Evolutionary conservation across 2,113 vertebrate species (phyloP).

Genomic region (Crotalus tigris): DNA sequence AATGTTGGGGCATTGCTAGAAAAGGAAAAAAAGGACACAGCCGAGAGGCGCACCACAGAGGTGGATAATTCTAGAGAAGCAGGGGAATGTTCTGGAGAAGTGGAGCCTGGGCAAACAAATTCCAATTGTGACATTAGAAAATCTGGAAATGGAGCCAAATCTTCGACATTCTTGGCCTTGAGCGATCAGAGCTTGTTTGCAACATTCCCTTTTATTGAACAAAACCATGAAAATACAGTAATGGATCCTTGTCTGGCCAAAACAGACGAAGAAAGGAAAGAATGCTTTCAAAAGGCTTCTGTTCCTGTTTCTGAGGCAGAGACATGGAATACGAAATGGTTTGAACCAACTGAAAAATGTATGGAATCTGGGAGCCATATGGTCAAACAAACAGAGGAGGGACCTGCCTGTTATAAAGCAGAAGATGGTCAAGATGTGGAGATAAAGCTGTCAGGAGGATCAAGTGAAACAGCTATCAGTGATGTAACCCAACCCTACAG

Average conservation of each 20-base stretch:
- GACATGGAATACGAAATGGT: not conserved
- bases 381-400: not conserved
- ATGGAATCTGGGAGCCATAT: not conserved
- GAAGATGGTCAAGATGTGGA: not conserved
- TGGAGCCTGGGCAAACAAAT: not conserved
- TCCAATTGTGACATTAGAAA: not conserved
- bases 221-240: not conserved
- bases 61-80: not conserved
- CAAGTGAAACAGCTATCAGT: not conserved
- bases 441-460: not conserved
- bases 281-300: not conserved
- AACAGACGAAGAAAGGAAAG: not conserved
- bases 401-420: not conserved
- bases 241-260: not conserved
- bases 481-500: not conserved
- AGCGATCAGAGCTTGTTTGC: conserved; percentile 4
- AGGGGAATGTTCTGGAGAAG: not conserved
- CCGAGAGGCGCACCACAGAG: not conserved
- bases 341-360: not conserved
- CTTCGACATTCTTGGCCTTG: not conserved
- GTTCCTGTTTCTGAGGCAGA: not conserved
- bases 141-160: no score
- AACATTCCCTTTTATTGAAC: not conserved
- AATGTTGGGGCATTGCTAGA: not conserved
- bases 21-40: not conserved